Conservation (phyloP, 2,888 invertebrate species). For the Operophtera brumata region DNA sequence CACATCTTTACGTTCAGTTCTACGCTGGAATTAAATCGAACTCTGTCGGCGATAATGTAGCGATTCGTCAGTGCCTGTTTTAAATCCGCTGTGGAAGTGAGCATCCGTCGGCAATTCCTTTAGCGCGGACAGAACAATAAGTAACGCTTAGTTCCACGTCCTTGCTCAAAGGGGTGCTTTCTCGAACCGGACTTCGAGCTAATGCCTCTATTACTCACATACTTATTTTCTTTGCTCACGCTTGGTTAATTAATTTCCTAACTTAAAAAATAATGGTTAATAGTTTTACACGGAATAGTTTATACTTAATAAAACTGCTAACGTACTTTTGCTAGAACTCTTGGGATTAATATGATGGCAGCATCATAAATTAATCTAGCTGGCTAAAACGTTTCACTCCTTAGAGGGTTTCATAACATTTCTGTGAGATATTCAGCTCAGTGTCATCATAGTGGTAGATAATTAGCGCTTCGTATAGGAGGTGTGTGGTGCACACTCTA, state of each 20-base stretch:
- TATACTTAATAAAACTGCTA: too few species aligned
- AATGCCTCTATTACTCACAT: slow-evolving; percentile 34
- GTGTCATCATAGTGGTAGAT: too few species aligned
- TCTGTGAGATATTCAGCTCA: too few species aligned
- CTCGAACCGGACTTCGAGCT: slow-evolving; percentile 31
- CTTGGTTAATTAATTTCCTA: slow-evolving; percentile 22
- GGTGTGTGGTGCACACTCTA: too few species aligned
- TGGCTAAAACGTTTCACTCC: too few species aligned
- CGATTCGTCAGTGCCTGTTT: slow-evolving; percentile 69
- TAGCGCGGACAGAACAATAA: slow-evolving; percentile 56
- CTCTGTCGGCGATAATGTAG: slow-evolving; percentile 68
- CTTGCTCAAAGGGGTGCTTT: slow-evolving; percentile 37
- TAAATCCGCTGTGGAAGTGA: slow-evolving; percentile 63
- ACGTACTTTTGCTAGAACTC: not conserved
- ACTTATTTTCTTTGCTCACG: slow-evolving; percentile 25
- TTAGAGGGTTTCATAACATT: too few species aligned
- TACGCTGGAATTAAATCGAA: slow-evolving; percentile 58
- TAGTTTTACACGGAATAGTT: not conserved
- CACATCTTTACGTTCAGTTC: slow-evolving; percentile 41
- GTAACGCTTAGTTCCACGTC: slow-evolving; percentile 61
- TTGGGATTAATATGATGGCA: not conserved
- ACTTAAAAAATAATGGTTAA: slow-evolving; percentile 2
- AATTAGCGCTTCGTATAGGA: too few species aligned
- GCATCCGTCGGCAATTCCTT: slow-evolving; percentile 55
- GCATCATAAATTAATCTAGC: too few species aligned